These are phyloP conservation scores for Dolichotis patagonum DNA, from an alignment of 2,113 vertebrate genomes.

Conservation along the genomic window DNA sequence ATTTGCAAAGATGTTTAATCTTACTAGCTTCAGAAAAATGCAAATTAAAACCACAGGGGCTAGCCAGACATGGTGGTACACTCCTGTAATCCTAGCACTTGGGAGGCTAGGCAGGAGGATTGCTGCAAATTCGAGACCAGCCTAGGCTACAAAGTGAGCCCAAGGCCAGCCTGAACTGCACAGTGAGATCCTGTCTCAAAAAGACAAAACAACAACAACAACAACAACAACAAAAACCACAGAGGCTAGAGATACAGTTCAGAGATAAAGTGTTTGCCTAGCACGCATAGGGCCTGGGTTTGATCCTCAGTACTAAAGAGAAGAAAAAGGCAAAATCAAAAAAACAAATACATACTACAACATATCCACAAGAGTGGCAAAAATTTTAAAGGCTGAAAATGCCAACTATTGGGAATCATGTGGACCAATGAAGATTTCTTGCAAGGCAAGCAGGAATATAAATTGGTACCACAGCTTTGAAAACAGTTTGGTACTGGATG, in stretches of 20 bases:
- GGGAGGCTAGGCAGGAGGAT: no score
- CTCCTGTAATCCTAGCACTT: no score
- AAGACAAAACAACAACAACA: no score
- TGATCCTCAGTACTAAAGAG: background rate
- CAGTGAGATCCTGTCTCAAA: no score
- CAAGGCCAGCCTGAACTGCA: no score
- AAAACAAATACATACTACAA: background rate
- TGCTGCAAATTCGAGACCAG: no score
- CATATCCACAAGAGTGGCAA: background rate
- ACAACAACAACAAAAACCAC: background rate
- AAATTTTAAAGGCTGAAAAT: background rate
- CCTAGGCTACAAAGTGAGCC: no score
- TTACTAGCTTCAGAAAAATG: background rate
- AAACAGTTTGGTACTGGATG: background rate
- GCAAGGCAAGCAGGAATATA: background rate
- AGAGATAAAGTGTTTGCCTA: background rate
- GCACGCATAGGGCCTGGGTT: background rate
- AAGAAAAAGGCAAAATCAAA: background rate
- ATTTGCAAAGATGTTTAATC: conserved; percentile 7
- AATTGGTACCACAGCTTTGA: background rate
- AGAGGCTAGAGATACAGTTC: background rate
- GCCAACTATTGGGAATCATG: background rate
- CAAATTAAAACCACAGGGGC: background rate
- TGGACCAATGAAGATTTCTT: background rate
- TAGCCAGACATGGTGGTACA: no score